A percentile compares a stretch with the other conserved stretches of the same genome.
These are phyloP conservation scores for Eupristina koningsbergeri DNA, from an alignment of 1,140 invertebrate genomes.

Conservation along the genomic window DNA sequence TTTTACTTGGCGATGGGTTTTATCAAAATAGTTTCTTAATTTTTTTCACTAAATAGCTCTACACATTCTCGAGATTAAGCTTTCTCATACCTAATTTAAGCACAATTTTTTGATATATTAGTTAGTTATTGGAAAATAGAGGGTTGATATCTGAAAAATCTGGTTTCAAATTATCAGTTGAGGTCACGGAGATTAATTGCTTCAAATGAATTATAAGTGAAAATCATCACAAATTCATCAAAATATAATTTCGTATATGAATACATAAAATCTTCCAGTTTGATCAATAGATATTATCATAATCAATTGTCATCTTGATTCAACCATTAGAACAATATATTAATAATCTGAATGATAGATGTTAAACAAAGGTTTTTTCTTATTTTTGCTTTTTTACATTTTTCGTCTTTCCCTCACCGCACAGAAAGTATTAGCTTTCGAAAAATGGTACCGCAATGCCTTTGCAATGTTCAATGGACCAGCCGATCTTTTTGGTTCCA, in stretches of 20 bases:
- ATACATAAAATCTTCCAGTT: too few species aligned
- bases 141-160: too few species aligned
- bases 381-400: conserved; percentile 28
- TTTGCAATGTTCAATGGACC: conserved; percentile 38
- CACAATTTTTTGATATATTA: too few species aligned
- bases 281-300: too few species aligned
- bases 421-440: conserved; percentile 48
- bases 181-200: not conserved
- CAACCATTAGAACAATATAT: not conserved
- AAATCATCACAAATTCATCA: not conserved
- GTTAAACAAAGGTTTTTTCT: conserved; percentile 16
- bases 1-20: not conserved
- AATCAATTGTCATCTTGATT: not conserved
- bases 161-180: not conserved
- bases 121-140: too few species aligned
- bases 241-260: too few species aligned
- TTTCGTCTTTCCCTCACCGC: not conserved
- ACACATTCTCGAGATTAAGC: not conserved
- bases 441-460: conserved; percentile 49
- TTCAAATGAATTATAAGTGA: not conserved
- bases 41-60: not conserved
- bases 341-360: not conserved
- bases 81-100: too few species aligned
- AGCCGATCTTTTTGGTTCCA: conserved; percentile 35
- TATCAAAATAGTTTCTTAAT: not conserved